Conservation (phyloP, 2,888 invertebrate species). For the Teleiodes luculella region DNA sequence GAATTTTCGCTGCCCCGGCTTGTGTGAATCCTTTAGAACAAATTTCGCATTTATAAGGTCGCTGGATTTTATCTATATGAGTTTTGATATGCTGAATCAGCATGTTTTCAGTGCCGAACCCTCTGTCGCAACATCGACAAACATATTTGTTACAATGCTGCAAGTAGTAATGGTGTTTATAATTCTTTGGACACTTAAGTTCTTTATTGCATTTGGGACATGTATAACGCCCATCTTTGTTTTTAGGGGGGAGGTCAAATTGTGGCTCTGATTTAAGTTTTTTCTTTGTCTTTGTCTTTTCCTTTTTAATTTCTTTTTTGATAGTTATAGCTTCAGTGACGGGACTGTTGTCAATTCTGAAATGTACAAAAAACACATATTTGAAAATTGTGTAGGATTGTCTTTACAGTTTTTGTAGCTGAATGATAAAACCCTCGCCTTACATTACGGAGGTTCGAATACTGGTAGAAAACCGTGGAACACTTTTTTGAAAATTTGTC, state of each 20-base stretch:
- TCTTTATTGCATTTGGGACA: neutral
- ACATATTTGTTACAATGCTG: neutral
- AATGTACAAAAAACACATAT: no score
- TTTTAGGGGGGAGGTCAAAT: neutral
- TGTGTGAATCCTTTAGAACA: conserved; percentile 12
- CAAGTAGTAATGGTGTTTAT: neutral
- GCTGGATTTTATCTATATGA: neutral
- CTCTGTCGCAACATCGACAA: neutral
- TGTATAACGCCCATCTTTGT: neutral
- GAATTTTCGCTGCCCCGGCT: neutral
- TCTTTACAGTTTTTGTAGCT: no score
- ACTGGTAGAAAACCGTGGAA: no score
- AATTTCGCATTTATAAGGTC: neutral
- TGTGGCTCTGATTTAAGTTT: neutral
- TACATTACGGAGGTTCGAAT: no score
- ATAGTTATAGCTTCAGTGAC: neutral
- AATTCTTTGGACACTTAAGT: neutral
- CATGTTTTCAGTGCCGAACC: neutral
- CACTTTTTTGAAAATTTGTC: no score
- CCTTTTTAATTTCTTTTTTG: neutral
- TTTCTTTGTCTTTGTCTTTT: neutral
- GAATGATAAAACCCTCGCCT: no score
- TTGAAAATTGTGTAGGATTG: no score
- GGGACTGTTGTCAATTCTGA: neutral
- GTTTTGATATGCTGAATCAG: neutral